A percentile compares a stretch with the other conserved stretches of the same genome.
phyloP scores from a whole-genome alignment of 2,113 vertebrate species.

The Hepsetus odoe region DNA sequence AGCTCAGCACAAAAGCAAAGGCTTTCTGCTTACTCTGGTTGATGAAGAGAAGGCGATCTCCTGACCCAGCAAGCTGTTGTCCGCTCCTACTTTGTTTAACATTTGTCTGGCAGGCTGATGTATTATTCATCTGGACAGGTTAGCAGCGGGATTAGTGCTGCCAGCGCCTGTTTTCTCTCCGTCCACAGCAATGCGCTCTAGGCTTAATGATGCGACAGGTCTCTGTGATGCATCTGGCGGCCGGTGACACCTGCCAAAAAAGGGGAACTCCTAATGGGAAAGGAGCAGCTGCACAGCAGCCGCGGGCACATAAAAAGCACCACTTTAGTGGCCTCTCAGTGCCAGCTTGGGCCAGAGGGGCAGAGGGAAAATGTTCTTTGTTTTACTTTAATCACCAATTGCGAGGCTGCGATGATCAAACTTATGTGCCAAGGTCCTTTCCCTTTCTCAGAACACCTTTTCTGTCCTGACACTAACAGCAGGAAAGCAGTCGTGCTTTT shows the following conservation, averaged over 20 bases:
- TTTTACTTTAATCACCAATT: slow-evolving; percentile 43
- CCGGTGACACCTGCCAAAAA: slow-evolving; percentile 50
- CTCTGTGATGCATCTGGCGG: slow-evolving; percentile 49
- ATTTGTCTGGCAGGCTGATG: slow-evolving; percentile 54
- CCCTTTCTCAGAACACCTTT: background rate
- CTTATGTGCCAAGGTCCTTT: slow-evolving; percentile 4
- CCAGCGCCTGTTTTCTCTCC: slow-evolving; percentile 53
- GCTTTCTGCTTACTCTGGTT: slow-evolving; percentile 36
- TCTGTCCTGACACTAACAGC: background rate
- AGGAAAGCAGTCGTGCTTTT: background rate
- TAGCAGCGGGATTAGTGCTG: slow-evolving; percentile 54
- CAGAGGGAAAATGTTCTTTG: slow-evolving; percentile 29
- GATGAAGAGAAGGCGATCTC: slow-evolving; percentile 43
- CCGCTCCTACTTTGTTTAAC: slow-evolving; percentile 54
- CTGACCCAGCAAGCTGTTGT: slow-evolving; percentile 32
- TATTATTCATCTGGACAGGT: slow-evolving; percentile 63
- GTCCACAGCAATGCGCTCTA: slow-evolving; percentile 39
- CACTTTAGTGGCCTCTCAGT: slow-evolving; percentile 37
- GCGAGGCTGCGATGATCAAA: background rate
- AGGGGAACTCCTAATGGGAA: slow-evolving; percentile 48
- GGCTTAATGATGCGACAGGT: slow-evolving; percentile 56
- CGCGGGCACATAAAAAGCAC: slow-evolving; percentile 29
- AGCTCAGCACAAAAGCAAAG: slow-evolving; percentile 42
- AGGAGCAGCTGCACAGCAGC: slow-evolving; percentile 45
- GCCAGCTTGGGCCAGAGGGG: slow-evolving; percentile 4